A percentile compares a stretch with the other conserved stretches of the same genome.
Conservation (phyloP, 2,797 vertebrate genomes). For the Serranus cabrilla region DNA sequence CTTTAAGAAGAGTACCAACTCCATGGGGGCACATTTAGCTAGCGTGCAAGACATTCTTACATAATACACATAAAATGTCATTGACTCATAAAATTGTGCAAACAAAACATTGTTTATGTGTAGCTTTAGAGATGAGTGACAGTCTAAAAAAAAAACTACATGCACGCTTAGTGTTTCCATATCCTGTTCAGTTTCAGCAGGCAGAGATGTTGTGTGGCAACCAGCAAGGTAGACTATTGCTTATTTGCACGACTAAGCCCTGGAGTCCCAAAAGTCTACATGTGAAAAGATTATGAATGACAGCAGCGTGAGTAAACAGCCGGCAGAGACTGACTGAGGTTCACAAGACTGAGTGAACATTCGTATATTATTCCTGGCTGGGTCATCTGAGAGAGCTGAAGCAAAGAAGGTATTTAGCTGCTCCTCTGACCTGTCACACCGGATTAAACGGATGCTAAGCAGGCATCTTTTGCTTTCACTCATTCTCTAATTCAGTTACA, state of each 20-base stretch:
- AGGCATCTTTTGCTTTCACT: constrained; percentile 41
- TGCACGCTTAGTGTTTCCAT: constrained; percentile 3
- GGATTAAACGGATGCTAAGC: constrained; percentile 56
- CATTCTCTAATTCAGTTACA: constrained; percentile 34
- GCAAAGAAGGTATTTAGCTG: constrained; percentile 53
- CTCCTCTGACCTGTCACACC: constrained; percentile 42
- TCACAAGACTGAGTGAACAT: constrained; percentile 43
- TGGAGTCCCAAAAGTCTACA: constrained; percentile 35
- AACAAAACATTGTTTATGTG: constrained; percentile 3
- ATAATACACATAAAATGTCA: not conserved
- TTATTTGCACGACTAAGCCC: constrained; percentile 54
- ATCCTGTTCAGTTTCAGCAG: constrained; percentile 31
- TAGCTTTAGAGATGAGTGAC: not conserved
- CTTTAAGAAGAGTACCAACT: not conserved
- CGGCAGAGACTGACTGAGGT: constrained; percentile 37
- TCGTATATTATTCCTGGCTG: constrained; percentile 61
- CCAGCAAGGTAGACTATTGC: constrained; percentile 31
- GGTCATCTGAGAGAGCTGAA: constrained; percentile 49
- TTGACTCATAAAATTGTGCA: not conserved
- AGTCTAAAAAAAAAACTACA: constrained; percentile 1
- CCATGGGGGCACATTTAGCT: not conserved
- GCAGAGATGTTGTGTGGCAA: constrained; percentile 26
- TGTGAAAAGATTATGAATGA: constrained; percentile 61
- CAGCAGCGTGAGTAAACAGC: constrained; percentile 53
- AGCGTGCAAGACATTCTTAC: not conserved